Base-by-base conservation (phyloP, 2,888 invertebrate species). In the Conops quadrifasciatus region DNA sequence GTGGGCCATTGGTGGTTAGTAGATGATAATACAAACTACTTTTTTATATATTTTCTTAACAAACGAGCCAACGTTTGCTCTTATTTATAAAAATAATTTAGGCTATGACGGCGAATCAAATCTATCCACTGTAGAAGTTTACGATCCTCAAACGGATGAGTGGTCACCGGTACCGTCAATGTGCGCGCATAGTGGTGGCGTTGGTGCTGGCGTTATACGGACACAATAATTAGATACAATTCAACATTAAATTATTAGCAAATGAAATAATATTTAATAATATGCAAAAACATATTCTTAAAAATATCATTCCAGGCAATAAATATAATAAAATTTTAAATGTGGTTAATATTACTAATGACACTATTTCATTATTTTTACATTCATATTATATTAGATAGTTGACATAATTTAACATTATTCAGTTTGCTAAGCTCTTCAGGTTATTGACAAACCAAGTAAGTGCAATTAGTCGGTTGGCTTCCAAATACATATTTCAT, bases 171-270 rank as follows among this genome's bases (percentile, higher is more conserved):
- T 91, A 19, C 89, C 92, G 2, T 88, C 92, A 0, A 94, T 95
- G 94, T 90, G 91, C 77, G 93, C 93, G 1, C 95, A 95, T 82
- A 95, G 95, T 82, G 95, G 95, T 1, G 95, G 95, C 1, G 95
- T 95, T 0, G 94, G 94, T n/a, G 92, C 94, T 28, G 95, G 94
- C 0, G 94, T 95, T 5, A 91, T 95, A 77, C 91, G 92, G 70
- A 87, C 87, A 74, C 80, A 83, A 67, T 64, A 66, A 56, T 56
- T 36, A 74, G 74, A 58, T 74, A 43, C 15, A 47, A 28, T 19
- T 16, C 13, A 15, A 45, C 9, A 45, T 45, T 45, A 15, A 45
- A 45, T 13, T 53, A 53, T 19, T 5, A 21, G 24, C 5, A 2
- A 53, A 13, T 13, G 5, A 53, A 53, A 21, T 53, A 21, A 53